Evolutionary conservation across 2,113 vertebrate genomes (phyloP).

Genomic region (Xyrauchen texanus): DNA sequence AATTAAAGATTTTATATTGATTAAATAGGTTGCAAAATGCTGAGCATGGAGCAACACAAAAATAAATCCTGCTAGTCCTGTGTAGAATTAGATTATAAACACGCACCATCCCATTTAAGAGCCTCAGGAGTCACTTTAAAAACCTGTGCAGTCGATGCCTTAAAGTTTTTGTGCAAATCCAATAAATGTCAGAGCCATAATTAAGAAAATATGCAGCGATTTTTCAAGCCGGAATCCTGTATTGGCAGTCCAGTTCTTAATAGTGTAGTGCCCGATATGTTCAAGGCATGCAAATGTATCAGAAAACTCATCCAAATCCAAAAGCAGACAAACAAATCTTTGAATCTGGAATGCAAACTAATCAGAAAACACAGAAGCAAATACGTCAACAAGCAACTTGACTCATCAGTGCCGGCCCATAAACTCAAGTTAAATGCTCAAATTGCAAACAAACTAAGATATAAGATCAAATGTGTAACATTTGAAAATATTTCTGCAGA

Average conservation of each 20-base stretch:
- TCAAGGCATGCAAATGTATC: constrained; percentile 18
- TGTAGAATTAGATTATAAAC: constrained; percentile 39
- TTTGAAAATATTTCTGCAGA: too few relatives aligned
- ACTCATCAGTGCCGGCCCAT: neutral
- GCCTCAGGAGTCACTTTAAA: constrained; percentile 34
- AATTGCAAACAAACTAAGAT: neutral
- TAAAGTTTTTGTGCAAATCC: constrained; percentile 46
- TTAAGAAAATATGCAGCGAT: constrained; percentile 49
- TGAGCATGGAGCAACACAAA: constrained; percentile 11
- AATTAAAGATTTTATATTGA: neutral
- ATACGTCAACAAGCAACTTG: neutral
- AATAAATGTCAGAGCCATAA: constrained; percentile 53
- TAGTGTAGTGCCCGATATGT: neutral
- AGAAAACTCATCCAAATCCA: constrained; percentile 33
- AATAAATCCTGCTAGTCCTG: constrained; percentile 26
- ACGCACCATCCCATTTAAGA: constrained; percentile 15
- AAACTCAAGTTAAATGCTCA: neutral
- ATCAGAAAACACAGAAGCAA: constrained; percentile 36
- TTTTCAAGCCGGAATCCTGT: constrained; percentile 8
- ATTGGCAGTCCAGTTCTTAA: neutral
- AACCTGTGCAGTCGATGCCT: constrained; percentile 31
- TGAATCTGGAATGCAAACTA: constrained; percentile 24
- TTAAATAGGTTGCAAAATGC: constrained; percentile 7
- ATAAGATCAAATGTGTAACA: too few relatives aligned
- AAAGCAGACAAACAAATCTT: constrained; percentile 33